These are phyloP conservation scores for Tanypteryx hageni DNA, from an alignment of 2,888 invertebrate species.

Conservation along the genomic window DNA sequence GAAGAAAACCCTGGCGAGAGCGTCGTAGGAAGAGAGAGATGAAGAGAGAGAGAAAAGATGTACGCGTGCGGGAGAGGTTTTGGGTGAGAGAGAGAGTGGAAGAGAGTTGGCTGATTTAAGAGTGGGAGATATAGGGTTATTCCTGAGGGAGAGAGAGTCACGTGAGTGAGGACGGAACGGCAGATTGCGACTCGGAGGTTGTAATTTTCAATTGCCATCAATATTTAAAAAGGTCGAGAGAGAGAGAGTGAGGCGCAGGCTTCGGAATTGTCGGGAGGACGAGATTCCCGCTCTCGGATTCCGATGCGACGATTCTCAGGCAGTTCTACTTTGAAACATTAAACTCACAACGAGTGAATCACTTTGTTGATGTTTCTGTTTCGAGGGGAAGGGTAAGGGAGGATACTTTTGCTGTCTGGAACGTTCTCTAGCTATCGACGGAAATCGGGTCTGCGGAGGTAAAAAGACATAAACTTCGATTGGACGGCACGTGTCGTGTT, in stretches of 20 bases:
- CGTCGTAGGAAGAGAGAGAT: no score
- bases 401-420: no score
- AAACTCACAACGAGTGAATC: no score
- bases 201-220: background rate
- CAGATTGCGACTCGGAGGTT: background rate
- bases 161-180: background rate
- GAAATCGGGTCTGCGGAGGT: no score
- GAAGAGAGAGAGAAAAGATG: background rate
- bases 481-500: no score
- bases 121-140: no score
- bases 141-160: background rate
- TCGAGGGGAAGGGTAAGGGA: no score
- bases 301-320: background rate
- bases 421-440: no score
- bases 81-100: background rate
- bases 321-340: no score
- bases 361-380: no score
- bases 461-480: no score
- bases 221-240: conserved; percentile 16
- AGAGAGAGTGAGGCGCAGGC: background rate
- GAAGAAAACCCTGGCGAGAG: background rate
- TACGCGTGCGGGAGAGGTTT: background rate
- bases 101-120: no score
- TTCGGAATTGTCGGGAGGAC: background rate
- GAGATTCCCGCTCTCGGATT: background rate